Evolutionary conservation across 2,888 invertebrate species (phyloP), one percentile per base, ranked within the genome.

Genomic region (Drosophila meridiana): DNA sequence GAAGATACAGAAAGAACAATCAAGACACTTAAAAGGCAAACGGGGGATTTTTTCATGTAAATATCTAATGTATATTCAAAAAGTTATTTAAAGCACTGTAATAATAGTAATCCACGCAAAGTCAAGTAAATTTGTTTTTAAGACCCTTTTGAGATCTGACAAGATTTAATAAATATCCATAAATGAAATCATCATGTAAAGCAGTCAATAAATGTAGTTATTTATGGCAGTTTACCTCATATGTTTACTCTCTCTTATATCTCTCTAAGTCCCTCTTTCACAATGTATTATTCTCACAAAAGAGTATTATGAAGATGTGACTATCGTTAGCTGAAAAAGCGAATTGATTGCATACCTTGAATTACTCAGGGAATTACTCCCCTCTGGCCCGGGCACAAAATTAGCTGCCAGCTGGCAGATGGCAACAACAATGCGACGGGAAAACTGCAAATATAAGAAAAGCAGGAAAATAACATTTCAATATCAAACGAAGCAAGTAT

Each of bases 361-460:
- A 72, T 73, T 76, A 76, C 72, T 64, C 58, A 65, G 20, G 20
- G 20, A 20, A 20, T 20, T 63, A 57, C 65, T 62, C n/a, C 32
- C n/a, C 57, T 63, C 32, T 14, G 43, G 47, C 20, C 58, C 48
- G 48, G 59, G 13, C 32, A 48, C 62, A 20, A 76, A 78, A 80
- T 72, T 75, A 83, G 73, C 66, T 69, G 52, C 43, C 57, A 60
- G 64, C 65, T 32, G 53, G 62, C 30, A 61, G 60, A 69, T 64
- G 58, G 52, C 40, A 65, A 61, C 67, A 69, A 65, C 76, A 73
- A 67, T 70, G 47, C 71, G 66, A 72, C 69, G 38, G 65, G 69
- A 59, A 67, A 64, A 53, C 75, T 75, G 73, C 59, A 84, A 73
- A 67, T n/a, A 83, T 59, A 80, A 82, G 68, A 6, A n/a, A 38